phyloP scores from a whole-genome alignment of 2,888 invertebrate species.

The Eupithecia centaureata region DNA sequence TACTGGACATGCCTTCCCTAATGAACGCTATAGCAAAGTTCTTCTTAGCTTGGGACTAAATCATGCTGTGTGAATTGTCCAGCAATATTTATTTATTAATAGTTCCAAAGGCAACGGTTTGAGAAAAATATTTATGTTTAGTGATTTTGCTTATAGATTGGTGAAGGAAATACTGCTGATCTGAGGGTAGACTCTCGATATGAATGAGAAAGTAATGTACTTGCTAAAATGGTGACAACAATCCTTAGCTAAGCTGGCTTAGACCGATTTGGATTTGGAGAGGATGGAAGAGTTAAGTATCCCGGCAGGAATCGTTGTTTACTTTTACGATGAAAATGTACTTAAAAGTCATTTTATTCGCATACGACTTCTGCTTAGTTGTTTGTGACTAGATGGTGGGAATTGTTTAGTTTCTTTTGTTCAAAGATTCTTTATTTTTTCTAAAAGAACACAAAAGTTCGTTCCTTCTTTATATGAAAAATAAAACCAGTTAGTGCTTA shows the following conservation, averaged over 20 bases:
- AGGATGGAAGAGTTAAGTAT: not conserved
- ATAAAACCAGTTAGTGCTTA: too few relatives aligned
- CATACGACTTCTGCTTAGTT: too few relatives aligned
- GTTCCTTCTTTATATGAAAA: too few relatives aligned
- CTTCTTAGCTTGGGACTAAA: too few relatives aligned
- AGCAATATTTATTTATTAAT: too few relatives aligned
- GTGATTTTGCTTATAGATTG: not conserved
- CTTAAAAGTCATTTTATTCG: not conserved
- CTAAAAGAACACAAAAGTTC: too few relatives aligned
- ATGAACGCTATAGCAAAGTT: too few relatives aligned
- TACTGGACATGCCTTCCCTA: too few relatives aligned
- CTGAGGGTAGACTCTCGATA: not conserved
- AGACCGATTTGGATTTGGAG: not conserved
- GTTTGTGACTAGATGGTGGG: too few relatives aligned
- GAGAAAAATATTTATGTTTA: not conserved
- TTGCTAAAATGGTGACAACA: not conserved
- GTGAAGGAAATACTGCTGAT: not conserved
- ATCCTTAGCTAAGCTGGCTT: not conserved
- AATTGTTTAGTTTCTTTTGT: too few relatives aligned
- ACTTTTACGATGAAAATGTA: not conserved
- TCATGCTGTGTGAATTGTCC: too few relatives aligned
- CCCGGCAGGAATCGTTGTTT: not conserved
- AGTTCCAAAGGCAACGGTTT: not conserved
- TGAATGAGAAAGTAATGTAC: not conserved
- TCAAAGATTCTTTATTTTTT: too few relatives aligned